These are phyloP conservation scores for Lerema accius DNA, from an alignment of 1,140 invertebrate species.

Conservation along the genomic window DNA sequence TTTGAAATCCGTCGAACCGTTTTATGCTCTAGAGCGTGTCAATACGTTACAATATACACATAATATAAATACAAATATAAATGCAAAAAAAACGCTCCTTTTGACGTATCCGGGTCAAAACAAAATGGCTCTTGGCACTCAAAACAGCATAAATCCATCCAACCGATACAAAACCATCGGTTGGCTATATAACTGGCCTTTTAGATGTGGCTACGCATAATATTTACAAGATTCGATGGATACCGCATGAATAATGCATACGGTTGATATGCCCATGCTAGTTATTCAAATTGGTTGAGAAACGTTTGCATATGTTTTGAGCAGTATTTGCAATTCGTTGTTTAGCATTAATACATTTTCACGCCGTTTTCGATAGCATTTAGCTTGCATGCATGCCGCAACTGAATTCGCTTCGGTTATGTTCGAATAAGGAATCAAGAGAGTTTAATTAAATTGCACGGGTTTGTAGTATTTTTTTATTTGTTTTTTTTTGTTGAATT, in stretches of 20 bases:
- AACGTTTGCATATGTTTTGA: background rate
- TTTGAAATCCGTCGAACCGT: too few species aligned
- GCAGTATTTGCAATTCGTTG: background rate
- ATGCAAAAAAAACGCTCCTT: too few species aligned
- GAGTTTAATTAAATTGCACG: too few species aligned
- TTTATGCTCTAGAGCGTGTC: too few species aligned
- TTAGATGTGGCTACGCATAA: slow-evolving; percentile 10
- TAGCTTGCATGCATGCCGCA: too few species aligned
- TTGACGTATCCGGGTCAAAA: too few species aligned
- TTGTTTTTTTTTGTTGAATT: too few species aligned
- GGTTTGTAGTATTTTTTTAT: too few species aligned
- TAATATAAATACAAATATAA: too few species aligned
- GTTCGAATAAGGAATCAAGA: too few species aligned
- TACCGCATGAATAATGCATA: slow-evolving; percentile 10
- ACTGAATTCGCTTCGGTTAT: too few species aligned
- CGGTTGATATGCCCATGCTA: background rate
- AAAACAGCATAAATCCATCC: background rate
- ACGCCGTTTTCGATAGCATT: background rate
- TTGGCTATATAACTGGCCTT: slow-evolving; percentile 3
- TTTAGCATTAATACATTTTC: background rate
- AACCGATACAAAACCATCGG: background rate
- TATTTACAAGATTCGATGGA: slow-evolving; percentile 18
- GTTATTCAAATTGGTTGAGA: slow-evolving; percentile 4
- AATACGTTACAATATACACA: too few species aligned
- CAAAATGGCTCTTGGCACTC: background rate